Conservation (phyloP, 2,113 vertebrate species). For the Sarotherodon lohbergeri region DNA sequence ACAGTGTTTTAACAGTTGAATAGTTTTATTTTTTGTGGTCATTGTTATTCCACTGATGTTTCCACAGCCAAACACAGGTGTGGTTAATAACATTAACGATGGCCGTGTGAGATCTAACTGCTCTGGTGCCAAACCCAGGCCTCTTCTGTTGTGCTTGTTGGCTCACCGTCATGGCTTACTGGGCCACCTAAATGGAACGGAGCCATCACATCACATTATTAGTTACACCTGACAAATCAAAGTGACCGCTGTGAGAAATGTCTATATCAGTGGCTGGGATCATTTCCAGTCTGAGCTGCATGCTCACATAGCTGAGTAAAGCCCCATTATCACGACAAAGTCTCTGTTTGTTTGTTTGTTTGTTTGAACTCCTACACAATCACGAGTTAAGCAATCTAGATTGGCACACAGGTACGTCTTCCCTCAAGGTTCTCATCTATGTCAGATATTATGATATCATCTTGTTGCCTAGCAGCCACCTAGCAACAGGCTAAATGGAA, state of each 20-base stretch:
- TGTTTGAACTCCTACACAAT: not conserved
- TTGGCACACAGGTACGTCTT: not conserved
- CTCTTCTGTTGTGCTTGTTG: conserved; percentile 30
- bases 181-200: conserved; percentile 36
- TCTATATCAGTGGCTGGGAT: conserved; percentile 33
- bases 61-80: conserved; percentile 10
- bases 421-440: not conserved
- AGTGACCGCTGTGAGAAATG: conserved; percentile 38
- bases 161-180: conserved; percentile 31
- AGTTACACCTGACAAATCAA: conserved; percentile 50
- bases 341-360: not conserved
- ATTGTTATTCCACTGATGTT: conserved; percentile 10
- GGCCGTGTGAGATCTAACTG: conserved; percentile 7
- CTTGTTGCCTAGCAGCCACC: not conserved
- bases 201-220: conserved; percentile 44
- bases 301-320: not conserved
- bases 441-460: not conserved
- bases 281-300: conserved; percentile 1
- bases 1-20: conserved; percentile 10
- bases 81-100: conserved; percentile 13
- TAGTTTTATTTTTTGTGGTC: not conserved
- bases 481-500: not conserved
- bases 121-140: conserved; percentile 10
- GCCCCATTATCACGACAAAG: not conserved
- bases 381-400: not conserved